A percentile compares a stretch with the other conserved stretches of the same genome.
phyloP scores from a whole-genome alignment of 1,140 invertebrate species.

The Mercenaria mercenaria region DNA sequence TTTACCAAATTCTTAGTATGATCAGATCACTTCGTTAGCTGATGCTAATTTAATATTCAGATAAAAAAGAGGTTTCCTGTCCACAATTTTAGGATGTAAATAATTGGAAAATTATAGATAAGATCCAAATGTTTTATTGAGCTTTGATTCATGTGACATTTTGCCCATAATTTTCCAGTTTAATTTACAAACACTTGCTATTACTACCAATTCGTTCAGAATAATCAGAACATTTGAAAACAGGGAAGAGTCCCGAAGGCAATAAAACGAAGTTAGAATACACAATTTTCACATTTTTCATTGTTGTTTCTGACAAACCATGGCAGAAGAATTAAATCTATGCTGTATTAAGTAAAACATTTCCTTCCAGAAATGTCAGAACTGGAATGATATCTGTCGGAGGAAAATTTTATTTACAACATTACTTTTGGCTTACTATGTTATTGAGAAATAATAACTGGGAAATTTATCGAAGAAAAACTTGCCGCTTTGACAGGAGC shows the following conservation, averaged over 20 bases:
- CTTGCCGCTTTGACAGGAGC: neutral
- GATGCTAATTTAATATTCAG: no score
- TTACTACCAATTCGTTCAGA: conserved; percentile 26
- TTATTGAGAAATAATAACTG: neutral
- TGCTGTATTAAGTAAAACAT: conserved; percentile 51
- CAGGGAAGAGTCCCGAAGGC: conserved; percentile 6
- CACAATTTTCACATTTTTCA: conserved; percentile 61
- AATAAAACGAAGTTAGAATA: conserved; percentile 44
- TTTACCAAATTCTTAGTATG: no score
- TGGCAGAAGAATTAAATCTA: conserved; percentile 62
- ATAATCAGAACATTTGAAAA: conserved; percentile 49
- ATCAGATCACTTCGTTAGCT: no score
- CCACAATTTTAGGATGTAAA: neutral
- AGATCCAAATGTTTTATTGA: conserved; percentile 32
- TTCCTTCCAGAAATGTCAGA: neutral
- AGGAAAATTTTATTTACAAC: conserved; percentile 36
- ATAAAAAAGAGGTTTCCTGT: neutral
- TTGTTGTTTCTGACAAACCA: conserved; percentile 24
- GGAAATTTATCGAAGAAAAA: neutral
- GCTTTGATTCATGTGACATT: conserved; percentile 49
- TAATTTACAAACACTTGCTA: conserved; percentile 47
- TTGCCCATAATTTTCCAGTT: conserved; percentile 47
- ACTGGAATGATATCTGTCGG: conserved; percentile 40
- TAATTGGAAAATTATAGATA: conserved; percentile 49
- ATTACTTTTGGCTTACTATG: conserved; percentile 17